phyloP scores from a whole-genome alignment of 2,797 vertebrate species.

The Dryobates pubescens region DNA sequence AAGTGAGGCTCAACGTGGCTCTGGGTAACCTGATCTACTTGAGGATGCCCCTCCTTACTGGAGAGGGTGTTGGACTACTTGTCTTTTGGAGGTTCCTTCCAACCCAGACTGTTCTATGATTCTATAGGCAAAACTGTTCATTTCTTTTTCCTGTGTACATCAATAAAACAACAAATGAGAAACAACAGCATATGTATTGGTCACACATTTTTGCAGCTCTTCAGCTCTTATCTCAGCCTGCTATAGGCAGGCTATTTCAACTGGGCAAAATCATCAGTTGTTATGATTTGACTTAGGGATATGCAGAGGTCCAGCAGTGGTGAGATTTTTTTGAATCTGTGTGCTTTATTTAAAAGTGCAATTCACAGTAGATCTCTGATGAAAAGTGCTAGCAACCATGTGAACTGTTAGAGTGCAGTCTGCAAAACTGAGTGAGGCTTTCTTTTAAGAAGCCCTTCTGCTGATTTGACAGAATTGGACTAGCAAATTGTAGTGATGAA shows the following conservation, averaged over 20 bases:
- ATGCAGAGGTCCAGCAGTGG: background rate
- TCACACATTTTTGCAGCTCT: background rate
- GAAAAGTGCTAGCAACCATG: slow-evolving; percentile 10
- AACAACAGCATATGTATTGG: background rate
- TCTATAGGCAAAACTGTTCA: background rate
- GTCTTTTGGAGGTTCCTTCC: no score
- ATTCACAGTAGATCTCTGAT: background rate
- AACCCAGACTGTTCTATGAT: no score
- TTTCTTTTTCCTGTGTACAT: background rate
- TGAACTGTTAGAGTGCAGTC: background rate
- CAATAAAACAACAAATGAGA: background rate
- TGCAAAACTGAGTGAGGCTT: background rate
- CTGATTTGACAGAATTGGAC: slow-evolving; percentile 48
- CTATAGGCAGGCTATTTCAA: background rate
- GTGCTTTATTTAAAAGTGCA: background rate
- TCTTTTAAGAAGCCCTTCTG: slow-evolving; percentile 35
- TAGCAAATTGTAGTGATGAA: slow-evolving; percentile 63
- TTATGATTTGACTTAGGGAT: background rate
- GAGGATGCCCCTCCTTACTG: no score
- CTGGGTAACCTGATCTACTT: no score
- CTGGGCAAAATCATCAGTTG: background rate
- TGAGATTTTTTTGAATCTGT: slow-evolving; percentile 11
- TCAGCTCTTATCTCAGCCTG: background rate
- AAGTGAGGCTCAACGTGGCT: no score
- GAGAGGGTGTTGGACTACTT: no score